Evolutionary conservation across 2,797 vertebrate genomes (phyloP), one percentile per base, ranked within the genome.

Genomic region (Sebastes paucispinis): DNA sequence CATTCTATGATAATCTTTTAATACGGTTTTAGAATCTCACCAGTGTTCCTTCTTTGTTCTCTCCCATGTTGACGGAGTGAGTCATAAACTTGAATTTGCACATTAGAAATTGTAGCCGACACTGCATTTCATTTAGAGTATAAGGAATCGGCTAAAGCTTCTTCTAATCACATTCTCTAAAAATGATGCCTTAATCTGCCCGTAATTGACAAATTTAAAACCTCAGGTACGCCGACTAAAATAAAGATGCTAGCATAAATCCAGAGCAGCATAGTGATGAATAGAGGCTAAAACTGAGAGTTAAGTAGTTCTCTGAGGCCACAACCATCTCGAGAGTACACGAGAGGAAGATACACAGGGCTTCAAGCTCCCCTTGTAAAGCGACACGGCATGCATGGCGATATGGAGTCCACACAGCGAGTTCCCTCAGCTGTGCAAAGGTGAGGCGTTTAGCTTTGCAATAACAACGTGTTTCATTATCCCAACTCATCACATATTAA

Each of bases 1-100:
- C 63, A 65, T 82, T 87, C 72, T 73, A 27, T 67, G 67, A 86
- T 88, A 62, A 90, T 89, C 83, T 89, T 85, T 88, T 87, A 90
- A 88, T 81, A 24, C 77, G 18, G 59, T 81, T 69, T 85, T 71
- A 81, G 66, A 50, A 66, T 85, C 72, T 77, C 25, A 12, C 55
- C n/a, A 25, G 58, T 67, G 43, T 60, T 27, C 22, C 58, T 69
- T n/a, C 54, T 80, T 80, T 79, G 52, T 71, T 74, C 66, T 76
- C 70, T 70, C 50, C 36, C 6, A 36, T 76, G 73, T 80, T 84
- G 62, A 81, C 34, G 24, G 76, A 77, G 60, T 83, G 59, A 81
- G 71, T 82, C 69, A 70, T 75, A 72, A 73, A 84, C 50, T 72
- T 31, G 58, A 54, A 82, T 82, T 62, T 70, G 20, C 60, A 39